phyloP scores from a whole-genome alignment of 2,797 vertebrate species.

The Anguilla anguilla region DNA sequence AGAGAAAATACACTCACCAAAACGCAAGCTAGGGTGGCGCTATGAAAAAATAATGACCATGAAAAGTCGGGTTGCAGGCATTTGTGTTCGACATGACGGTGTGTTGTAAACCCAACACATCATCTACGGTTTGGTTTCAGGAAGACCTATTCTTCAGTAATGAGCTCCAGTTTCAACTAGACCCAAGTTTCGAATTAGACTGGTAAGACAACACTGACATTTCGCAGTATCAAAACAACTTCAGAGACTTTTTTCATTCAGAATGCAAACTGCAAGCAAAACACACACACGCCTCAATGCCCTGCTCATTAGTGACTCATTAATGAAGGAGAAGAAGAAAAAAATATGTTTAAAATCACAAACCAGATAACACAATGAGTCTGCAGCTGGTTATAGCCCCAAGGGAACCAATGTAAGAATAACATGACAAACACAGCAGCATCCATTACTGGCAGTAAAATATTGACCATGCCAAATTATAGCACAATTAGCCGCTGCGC shows the following conservation, averaged over 20 bases:
- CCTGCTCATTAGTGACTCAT: background rate
- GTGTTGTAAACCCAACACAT: background rate
- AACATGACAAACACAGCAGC: background rate
- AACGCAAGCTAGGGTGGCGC: background rate
- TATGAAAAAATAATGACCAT: background rate
- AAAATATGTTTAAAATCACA: background rate
- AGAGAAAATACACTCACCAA: background rate
- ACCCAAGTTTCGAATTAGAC: background rate
- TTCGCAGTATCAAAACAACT: background rate
- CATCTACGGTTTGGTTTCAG: background rate
- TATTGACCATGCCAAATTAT: conserved; percentile 7
- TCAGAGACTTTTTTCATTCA: background rate
- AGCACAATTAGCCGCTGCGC: background rate
- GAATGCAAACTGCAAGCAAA: background rate
- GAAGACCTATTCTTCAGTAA: background rate
- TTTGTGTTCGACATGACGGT: no score
- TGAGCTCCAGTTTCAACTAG: background rate
- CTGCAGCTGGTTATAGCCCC: background rate
- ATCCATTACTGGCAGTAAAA: background rate
- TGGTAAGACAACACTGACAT: background rate
- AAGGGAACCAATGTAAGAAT: conserved; percentile 10
- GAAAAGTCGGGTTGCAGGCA: background rate
- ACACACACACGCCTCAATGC: background rate
- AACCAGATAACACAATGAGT: conserved; percentile 3
- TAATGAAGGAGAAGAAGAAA: background rate